Base-by-base conservation (phyloP, 2,113 vertebrate genomes). In the Melanerpes aurifrons region DNA sequence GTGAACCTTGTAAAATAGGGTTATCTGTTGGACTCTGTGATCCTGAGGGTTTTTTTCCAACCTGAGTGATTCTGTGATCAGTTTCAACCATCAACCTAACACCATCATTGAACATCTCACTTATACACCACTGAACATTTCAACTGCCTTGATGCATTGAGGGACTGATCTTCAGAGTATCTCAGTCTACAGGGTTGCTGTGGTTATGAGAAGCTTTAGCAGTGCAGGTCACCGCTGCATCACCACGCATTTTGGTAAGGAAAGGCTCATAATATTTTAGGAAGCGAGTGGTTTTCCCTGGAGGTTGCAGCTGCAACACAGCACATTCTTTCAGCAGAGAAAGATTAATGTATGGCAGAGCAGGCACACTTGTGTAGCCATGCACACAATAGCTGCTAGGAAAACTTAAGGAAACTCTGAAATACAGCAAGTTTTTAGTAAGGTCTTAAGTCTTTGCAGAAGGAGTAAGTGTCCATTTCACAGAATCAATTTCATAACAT, bases 261-360 rank as follows among this genome's bases (percentile, higher is more conserved):
- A 86, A 77, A 91, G 79, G 75, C 71, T 89, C 57, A 70, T 90
- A 95, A 66, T 83, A 86, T 64, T 92, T 93, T 19, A 48, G 57
- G 47, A 37, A 31, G 9, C 0, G 1, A 35, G 59, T 87, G 84
- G 48, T 87, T 95, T 94, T 68, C 94, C 82, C 87, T 64, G 58
- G 73, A 69, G 62, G 20, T 13, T 92, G 82, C 84, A 92, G 87
- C 82, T 85, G 82, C 74, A 92, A 54, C 11, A 40, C 11, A 40
- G 75, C 12, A 28, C 69, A 54, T 92, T 91, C 75, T 83, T 94
- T 91, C 1, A 3, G 57, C 61, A 75, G 68, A 32, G n/a, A 48
- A 53, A 86, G 43, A 77, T 85, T 50, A 71, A 48, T n/a, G 61
- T 32, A 19, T 29, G 78, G 57, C 78, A 82, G 66, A 91, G 43